phyloP scores from a whole-genome alignment of 23 tunicate genomes.

The Oikopleura albicans region DNA sequence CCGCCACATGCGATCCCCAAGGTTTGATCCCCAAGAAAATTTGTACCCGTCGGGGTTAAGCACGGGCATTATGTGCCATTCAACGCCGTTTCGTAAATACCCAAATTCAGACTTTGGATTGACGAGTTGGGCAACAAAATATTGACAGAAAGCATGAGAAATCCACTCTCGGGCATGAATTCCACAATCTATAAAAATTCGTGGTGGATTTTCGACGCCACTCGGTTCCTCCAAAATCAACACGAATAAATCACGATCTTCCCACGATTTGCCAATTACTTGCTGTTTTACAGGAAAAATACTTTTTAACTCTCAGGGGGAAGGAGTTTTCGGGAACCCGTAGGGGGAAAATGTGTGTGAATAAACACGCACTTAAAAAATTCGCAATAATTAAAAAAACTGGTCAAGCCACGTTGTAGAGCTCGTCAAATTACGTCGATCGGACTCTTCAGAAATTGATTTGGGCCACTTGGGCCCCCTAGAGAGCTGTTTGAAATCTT shows the following conservation, averaged over 20 bases:
- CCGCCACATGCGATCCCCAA: not conserved
- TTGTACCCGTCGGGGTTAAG: constrained; percentile 82
- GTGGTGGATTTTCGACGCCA: not conserved
- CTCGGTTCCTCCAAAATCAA: not conserved
- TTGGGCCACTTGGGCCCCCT: too few species aligned
- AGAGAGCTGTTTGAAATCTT: too few species aligned
- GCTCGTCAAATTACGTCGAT: too few species aligned
- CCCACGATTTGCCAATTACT: constrained; percentile 4
- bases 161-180: constrained; percentile 98
- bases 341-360: too few species aligned
- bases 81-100: constrained; percentile 23
- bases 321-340: too few species aligned
- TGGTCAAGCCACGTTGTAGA: too few species aligned
- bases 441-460: too few species aligned
- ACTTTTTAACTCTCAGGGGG: too few species aligned
- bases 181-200: constrained; percentile 69
- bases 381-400: too few species aligned
- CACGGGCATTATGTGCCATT: constrained; percentile 45
- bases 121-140: constrained; percentile 28
- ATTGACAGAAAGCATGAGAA: constrained; percentile 84
- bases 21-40: constrained; percentile 25
- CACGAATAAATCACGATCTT: not conserved
- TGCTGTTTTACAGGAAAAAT: not conserved
- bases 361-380: too few species aligned
- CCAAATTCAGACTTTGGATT: not conserved